Percentiles rank a stretch among this genome's conserved stretches.
Evolutionary conservation across 2,113 vertebrate genomes (phyloP).

Genomic region (Apus apus): DNA sequence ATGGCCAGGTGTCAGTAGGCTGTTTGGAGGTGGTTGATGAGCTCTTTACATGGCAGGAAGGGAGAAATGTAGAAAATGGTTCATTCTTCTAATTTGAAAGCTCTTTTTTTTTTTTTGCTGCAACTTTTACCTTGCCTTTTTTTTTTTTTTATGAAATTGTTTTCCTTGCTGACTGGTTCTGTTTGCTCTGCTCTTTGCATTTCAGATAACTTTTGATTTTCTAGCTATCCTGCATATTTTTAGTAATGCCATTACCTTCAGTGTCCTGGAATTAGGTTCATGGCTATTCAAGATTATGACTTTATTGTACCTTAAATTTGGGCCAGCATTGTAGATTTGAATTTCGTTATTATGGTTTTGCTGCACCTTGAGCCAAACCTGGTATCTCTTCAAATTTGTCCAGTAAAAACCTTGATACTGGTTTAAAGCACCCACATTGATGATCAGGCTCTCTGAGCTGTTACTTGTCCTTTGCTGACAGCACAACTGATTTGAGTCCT

Average conservation of each 20-base stretch:
- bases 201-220: slow-evolving; percentile 23
- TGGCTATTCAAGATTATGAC: not conserved
- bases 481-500: not conserved
- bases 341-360: not conserved
- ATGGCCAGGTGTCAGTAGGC: not conserved
- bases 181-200: slow-evolving; percentile 2
- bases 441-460: not conserved
- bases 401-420: not conserved
- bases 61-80: not conserved
- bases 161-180: slow-evolving; percentile 4
- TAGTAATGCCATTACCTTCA: not conserved
- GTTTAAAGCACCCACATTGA: not conserved
- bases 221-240: not conserved
- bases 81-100: not conserved
- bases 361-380: not conserved
- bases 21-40: not conserved
- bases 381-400: not conserved
- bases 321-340: not conserved
- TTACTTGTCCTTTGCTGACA: not conserved
- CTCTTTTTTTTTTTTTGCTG: not conserved
- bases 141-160: not conserved
- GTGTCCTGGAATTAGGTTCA: not conserved
- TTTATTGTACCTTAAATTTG: not conserved
- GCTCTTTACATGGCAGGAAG: not conserved
- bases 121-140: not conserved